Percentiles rank a stretch among this genome's conserved stretches.
Conservation (phyloP, 1,140 invertebrate genomes). For the Brachionus calyciflorus region DNA sequence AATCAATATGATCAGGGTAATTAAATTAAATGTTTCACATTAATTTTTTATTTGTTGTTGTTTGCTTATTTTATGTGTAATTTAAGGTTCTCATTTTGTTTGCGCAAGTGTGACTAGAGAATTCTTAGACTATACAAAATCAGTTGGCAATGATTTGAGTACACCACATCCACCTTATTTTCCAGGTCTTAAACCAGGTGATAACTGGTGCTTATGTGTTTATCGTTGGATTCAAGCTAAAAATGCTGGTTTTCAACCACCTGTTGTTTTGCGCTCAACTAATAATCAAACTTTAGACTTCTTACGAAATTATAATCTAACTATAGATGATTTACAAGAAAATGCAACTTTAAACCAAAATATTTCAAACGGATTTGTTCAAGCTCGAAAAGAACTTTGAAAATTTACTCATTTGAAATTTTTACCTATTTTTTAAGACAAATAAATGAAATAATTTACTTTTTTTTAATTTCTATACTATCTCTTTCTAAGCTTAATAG, state of each 20-base stretch:
- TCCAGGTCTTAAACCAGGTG: conserved; percentile 44
- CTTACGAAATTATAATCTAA: not conserved
- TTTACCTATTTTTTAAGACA: no score
- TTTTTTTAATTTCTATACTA: no score
- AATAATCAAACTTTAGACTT: conserved; percentile 12
- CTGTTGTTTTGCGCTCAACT: not conserved
- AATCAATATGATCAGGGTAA: conserved; percentile 25
- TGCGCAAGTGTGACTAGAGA: conserved; percentile 34
- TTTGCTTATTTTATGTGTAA: no score
- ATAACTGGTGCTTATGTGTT: conserved; percentile 46
- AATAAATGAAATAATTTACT: no score
- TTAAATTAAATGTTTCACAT: not conserved
- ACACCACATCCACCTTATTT: conserved; percentile 37
- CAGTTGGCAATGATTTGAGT: conserved; percentile 21
- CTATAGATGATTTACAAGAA: not conserved
- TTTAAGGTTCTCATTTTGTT: conserved; percentile 24
- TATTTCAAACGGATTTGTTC: not conserved
- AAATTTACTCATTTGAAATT: no score
- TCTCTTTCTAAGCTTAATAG: no score
- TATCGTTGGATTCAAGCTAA: conserved; percentile 43
- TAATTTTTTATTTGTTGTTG: not conserved
- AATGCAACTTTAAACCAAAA: not conserved
- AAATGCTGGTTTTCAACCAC: not conserved
- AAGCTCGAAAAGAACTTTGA: conserved; percentile 6
- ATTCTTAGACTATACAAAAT: conserved; percentile 38